Evolutionary conservation across 2,113 vertebrate genomes (phyloP), one percentile per base, ranked within the genome.

Genomic region (Cyprinus carpio): DNA sequence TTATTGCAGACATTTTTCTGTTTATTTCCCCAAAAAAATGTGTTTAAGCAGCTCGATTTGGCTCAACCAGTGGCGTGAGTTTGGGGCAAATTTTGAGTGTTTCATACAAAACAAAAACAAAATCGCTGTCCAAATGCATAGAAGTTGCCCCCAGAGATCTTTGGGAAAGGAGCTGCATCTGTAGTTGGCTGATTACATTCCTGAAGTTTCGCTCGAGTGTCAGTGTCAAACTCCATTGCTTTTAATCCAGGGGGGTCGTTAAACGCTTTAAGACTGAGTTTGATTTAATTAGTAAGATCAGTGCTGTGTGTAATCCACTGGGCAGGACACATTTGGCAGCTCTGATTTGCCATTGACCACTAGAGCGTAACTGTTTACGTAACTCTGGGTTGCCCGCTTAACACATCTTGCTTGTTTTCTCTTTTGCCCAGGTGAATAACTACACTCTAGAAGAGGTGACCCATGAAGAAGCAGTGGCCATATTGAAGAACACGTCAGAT

Each of bases 371-470:
- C 34, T 29, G 62, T 10, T 56, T 72, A 75, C 51, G 46, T 54
- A 56, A 85, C 40, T 5, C 82, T 16, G 40, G 62, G 49, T 85
- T 60, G 29, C 49, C 51, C 18, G 29, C 43, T 84, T 75, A 81
- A 31, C n/a, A 56, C 67, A 40, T 51, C 69, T 69, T 46, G 15
- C 60, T 75, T 76, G 69, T 62, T 51, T 62, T 56, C 23, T 51
- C 67, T 67, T 64, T 69, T 12, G 31, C 87, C 81, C 88, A 99
- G 98, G 97, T 99, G 86, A 99, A 99, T 92, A 97, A 97, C 92
- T 98, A 97, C 94, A 96, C 96, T 91, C 94, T 99, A 94, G 97
- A 99, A 94, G 98, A 99, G 91, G 97, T 99, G 75, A 98, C 97
- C 51, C 98, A 99, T 58, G 98, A 99, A 93, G 98, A 99, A 89